phyloP scores from a whole-genome alignment of 2,113 vertebrate species.

The Chrysochloris asiatica region DNA sequence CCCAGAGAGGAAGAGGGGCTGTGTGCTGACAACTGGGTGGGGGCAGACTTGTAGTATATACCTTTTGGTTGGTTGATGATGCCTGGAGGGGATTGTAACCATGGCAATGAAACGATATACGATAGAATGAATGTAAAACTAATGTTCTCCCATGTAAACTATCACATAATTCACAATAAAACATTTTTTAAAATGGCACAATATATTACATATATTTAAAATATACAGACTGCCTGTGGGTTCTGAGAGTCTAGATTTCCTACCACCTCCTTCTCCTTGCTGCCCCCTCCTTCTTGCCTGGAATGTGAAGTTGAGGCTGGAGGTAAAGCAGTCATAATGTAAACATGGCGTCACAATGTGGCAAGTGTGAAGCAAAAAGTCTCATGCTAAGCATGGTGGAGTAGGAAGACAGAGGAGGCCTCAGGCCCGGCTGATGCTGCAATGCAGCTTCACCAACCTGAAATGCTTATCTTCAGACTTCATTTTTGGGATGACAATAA shows the following conservation, averaged over 20 bases:
- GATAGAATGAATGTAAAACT: too few species aligned
- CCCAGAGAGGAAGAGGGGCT: too few species aligned
- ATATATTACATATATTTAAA: not conserved
- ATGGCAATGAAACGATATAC: too few species aligned
- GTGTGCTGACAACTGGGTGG: too few species aligned
- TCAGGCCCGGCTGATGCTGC: not conserved
- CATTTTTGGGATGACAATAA: not conserved
- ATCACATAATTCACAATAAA: too few species aligned
- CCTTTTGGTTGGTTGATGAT: too few species aligned
- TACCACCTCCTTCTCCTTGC: not conserved
- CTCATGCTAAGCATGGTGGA: not conserved
- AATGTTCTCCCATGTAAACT: too few species aligned
- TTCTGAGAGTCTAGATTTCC: not conserved
- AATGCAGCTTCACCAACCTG: not conserved
- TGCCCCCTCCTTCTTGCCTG: not conserved
- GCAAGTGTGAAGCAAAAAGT: not conserved
- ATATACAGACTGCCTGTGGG: too few species aligned
- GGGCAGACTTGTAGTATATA: too few species aligned
- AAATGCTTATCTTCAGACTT: not conserved
- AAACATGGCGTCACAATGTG: not conserved
- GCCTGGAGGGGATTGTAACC: too few species aligned
- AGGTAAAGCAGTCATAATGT: constrained; percentile 12
- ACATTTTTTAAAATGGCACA: not conserved
- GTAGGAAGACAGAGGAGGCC: not conserved
- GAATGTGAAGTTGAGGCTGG: not conserved